These are phyloP conservation scores for Monopis laevigella DNA, from an alignment of 2,888 invertebrate species.

Conservation along the genomic window DNA sequence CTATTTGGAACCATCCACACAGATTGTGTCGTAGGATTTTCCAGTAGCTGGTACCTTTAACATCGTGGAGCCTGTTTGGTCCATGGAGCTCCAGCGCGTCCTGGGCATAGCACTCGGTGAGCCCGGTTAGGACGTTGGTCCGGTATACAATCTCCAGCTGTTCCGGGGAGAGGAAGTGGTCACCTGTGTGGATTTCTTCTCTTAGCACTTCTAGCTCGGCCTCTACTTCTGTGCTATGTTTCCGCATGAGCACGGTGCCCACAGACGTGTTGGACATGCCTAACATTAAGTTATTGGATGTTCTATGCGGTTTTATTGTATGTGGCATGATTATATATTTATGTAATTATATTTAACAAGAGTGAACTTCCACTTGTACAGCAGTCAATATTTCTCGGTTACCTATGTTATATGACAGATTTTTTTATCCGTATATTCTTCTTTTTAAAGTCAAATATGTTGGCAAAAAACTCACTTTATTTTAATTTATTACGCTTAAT, in stretches of 20 bases:
- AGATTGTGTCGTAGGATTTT: slow-evolving; percentile 71
- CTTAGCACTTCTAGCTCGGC: slow-evolving; percentile 36
- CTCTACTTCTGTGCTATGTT: slow-evolving; percentile 16
- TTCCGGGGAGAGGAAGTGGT: slow-evolving; percentile 47
- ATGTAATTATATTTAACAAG: background rate
- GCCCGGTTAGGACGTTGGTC: slow-evolving; percentile 57
- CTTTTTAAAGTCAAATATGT: no score
- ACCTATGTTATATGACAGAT: no score
- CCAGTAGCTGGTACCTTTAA: slow-evolving; percentile 69
- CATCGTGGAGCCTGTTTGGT: slow-evolving; percentile 70
- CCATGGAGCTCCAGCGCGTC: slow-evolving; percentile 64
- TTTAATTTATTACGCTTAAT: no score
- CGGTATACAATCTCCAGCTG: slow-evolving; percentile 51
- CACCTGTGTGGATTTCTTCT: slow-evolving; percentile 48
- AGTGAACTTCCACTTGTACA: background rate
- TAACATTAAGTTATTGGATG: no score
- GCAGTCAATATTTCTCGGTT: no score
- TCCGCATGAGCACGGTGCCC: background rate
- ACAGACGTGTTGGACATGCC: background rate
- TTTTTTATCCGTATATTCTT: no score
- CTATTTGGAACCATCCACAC: slow-evolving; percentile 76
- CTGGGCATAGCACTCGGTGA: slow-evolving; percentile 59
- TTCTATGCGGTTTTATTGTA: background rate
- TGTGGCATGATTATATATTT: background rate
- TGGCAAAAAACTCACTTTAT: no score